Evolutionary conservation across 2,113 vertebrate species (phyloP), one percentile per base, ranked within the genome.

Genomic region (Nanorana parkeri): DNA sequence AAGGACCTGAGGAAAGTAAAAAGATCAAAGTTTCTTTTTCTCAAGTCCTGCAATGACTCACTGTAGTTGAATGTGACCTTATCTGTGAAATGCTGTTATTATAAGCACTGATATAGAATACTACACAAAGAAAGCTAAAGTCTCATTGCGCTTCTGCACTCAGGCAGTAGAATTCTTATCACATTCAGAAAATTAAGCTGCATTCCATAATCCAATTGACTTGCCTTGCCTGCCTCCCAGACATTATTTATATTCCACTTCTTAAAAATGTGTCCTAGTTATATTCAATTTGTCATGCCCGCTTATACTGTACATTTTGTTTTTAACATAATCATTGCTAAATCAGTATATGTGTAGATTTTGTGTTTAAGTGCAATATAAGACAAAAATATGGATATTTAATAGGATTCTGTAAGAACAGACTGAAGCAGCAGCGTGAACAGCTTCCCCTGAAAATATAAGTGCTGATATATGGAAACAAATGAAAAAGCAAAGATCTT

Each of bases 141-240:
- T 80, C 66, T 47, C 65, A 61, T 24, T 32, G 78, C 21, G 3
- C n/a, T 20, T 17, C 67, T 28, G 66, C 23, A n/a, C 15, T n/a
- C n/a, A 19, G 58, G 19, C 28, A 60, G 55, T 75, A 24, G 23
- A 26, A 69, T 80, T 69, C 66, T 47, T 80, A 69, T 80, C 78
- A 64, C 56, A 80, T 80, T 17, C 13, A 28, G 17, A 71, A 61
- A 63, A 71, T 32, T 72, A 80, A 54, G 24, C 68, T n/a, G 67
- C 78, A 29, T 20, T 52, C 68, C 17, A 2, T 80, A 80, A 80
- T 80, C 78, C 78, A 80, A 80, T 80, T 61, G 55, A 80, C 67
- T 71, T 80, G 56, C 3, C 64, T 52, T 61, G 55, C 56, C 20
- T 64, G 68, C 78, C 78, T 80, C 68, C 36, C 54, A 64, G 78